Base-by-base conservation (phyloP, 2,113 vertebrate species). In the Salvelinus fontinalis region DNA sequence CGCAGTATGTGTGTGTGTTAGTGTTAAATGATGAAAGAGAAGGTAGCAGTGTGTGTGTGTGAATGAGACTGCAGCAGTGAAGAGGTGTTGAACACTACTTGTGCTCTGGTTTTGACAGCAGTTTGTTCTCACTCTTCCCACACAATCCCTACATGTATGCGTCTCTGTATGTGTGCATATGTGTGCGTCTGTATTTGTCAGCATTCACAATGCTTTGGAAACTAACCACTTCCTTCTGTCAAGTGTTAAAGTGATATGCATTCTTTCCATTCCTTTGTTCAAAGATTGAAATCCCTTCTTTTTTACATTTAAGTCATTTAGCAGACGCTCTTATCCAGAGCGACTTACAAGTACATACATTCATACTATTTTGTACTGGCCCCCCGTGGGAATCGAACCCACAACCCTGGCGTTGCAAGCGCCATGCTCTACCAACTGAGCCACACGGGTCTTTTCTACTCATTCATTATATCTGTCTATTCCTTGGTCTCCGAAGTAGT, bases 1-100 rank as follows among this genome's bases (percentile, higher is more conserved):
- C 1, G 62, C 49, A 73, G 51, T 67, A 57, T 84, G 82, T 77
- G 34, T 67, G 59, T 60, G 59, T 59, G 54, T 20, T 2, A 3
- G 66, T 39, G 16, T 39, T 27, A 18, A 18, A 14, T 68, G 4
- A 54, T 54, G 13, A 18, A 54, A 54, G 14, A 54, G 51, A 54
- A 54, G 51, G 51, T 12, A 51, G 49, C 26, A 29, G 26, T 5
- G 24, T 34, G 31, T 60, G 18, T 22, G 59, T 62, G 59, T 8
- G 59, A 62, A 22, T 8, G 59, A 62, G 59, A 62, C 20, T 9
- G n/a, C 29, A 31, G 29, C 67, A 39, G 18, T 67, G 29, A 67
- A 31, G 27, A 67, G 66, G 66, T 67, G 29, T 67, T 16, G 66
- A 67, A 27, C 66, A 16, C 12, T 20, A 18, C 27, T 67, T 68